These are phyloP conservation scores for Dreissena polymorpha DNA, from an alignment of 1,140 invertebrate genomes.

Conservation along the genomic window DNA sequence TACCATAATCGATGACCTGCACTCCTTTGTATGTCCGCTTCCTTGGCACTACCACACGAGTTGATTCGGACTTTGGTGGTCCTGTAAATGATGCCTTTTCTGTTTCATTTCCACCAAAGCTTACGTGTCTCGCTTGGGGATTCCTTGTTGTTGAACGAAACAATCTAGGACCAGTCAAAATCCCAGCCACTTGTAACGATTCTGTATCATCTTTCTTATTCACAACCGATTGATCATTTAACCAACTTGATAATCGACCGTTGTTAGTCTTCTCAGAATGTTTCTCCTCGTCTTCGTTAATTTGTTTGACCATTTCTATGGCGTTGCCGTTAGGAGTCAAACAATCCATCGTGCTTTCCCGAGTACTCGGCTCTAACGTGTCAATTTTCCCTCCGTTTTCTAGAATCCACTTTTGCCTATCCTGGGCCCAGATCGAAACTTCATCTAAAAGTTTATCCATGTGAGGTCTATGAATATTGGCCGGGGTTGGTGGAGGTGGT, in stretches of 20 bases:
- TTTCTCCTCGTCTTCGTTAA: conserved; percentile 10
- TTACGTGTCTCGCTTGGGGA: neutral
- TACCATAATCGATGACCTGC: conserved; percentile 21
- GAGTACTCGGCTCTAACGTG: neutral
- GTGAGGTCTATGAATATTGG: neutral
- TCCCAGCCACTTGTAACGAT: conserved; percentile 6
- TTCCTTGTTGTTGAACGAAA: conserved; percentile 30
- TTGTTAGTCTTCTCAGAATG: neutral
- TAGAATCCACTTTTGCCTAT: conserved; percentile 43
- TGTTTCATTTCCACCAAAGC: conserved; percentile 21
- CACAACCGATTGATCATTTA: neutral
- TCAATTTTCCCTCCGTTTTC: conserved; percentile 22
- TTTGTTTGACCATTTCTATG: conserved; percentile 34
- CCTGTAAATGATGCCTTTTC: neutral
- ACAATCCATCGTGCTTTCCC: conserved; percentile 20
- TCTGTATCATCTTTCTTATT: neutral
- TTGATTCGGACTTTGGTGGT: neutral
- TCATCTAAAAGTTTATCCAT: conserved; percentile 41
- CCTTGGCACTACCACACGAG: neutral
- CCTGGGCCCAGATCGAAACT: conserved; percentile 45
- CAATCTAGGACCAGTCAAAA: conserved; percentile 42
- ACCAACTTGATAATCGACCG: neutral
- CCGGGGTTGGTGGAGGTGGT: neutral
- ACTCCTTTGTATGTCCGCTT: conserved; percentile 6
- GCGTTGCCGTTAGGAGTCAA: conserved; percentile 21